Percentiles rank a stretch among this genome's conserved stretches.
These are phyloP conservation scores for Allygus modestus DNA, from an alignment of 2,888 invertebrate genomes.

Conservation along the genomic window DNA sequence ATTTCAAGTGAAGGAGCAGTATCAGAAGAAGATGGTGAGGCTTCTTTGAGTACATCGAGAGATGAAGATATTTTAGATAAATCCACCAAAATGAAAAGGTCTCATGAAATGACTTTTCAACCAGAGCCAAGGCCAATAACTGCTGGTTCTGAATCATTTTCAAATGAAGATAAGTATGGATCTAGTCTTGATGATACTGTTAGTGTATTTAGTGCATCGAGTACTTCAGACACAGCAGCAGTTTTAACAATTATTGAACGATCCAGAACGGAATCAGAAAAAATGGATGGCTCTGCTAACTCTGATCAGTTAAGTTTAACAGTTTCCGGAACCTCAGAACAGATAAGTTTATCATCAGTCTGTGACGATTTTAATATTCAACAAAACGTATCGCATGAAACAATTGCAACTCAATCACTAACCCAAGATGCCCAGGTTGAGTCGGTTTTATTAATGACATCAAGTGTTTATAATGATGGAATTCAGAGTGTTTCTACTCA, in stretches of 20 bases:
- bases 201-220: constrained; percentile 79
- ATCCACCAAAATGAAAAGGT: constrained; percentile 89
- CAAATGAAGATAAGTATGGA: constrained; percentile 76
- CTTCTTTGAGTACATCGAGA: constrained; percentile 63
- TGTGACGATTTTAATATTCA: constrained; percentile 72
- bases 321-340: constrained; percentile 75
- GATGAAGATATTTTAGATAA: constrained; percentile 70
- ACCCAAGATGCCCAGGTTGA: constrained; percentile 72
- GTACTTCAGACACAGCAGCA: constrained; percentile 76
- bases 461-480: constrained; percentile 75
- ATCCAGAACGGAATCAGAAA: constrained; percentile 75
- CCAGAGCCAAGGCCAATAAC: constrained; percentile 76
- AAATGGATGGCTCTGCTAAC: constrained; percentile 73
- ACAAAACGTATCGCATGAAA: constrained; percentile 72
- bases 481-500: constrained; percentile 77
- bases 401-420: constrained; percentile 73
- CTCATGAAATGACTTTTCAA: constrained; percentile 93
- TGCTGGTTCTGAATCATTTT: constrained; percentile 75
- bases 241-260: constrained; percentile 75
- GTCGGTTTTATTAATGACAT: constrained; percentile 77
- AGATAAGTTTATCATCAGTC: constrained; percentile 73
- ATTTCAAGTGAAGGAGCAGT: constrained; percentile 68
- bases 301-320: constrained; percentile 73
- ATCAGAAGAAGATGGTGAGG: constrained; percentile 76
- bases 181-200: constrained; percentile 79